Base-by-base conservation (phyloP, 2,113 vertebrate species). In the Phodopus roborovskii region DNA sequence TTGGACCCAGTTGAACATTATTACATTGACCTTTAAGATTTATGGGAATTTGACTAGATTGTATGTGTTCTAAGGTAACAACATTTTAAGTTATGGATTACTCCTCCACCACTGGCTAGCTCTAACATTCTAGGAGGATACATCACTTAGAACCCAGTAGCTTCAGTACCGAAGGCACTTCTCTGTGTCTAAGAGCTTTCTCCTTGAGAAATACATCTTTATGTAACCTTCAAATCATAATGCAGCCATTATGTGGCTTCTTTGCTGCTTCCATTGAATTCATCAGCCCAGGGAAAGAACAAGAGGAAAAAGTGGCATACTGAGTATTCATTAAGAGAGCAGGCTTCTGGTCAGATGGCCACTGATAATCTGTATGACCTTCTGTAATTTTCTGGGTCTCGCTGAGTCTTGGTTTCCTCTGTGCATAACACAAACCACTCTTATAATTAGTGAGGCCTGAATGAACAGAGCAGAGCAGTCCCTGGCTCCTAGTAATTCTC, bases 11-110 rank as follows among this genome's bases (percentile, higher is more conserved):
- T 15, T 7, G 0, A 11, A 39, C 1, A 71, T 68, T 70, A 77
- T 68, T 70, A 77, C 50, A 95, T 94, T 68, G 42, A 50, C 66
- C 9, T 5, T 94, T 42, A 92, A 88, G 78, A 56, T 17, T 74
- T 42, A 70, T 73, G 58, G 58, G 48, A 71, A 26, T 81, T 88
- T 74, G 36, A 36, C 26, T 45, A 60, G 13, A 56, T 66, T 56
- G 3, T 64, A 39, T 79, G 36, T 83, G 4, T 94, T 77, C 83
- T 92, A 42, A 68, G 42, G 28, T 70, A 91, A 53, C 92, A 79
- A 78, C 58, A n/a, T 48, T 89, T 90, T 79, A 7, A 36, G 36
- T 71, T 56, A 79, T 71, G 17, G 11, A 16, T 39, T 77, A 58
- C 26, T 24, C 39, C 42, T 58, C 10, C 7, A 16, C 77, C 28